Percentiles rank a stretch among this genome's conserved stretches.
phyloP scores from a whole-genome alignment of 2,113 vertebrate species.

The Alces alces region DNA sequence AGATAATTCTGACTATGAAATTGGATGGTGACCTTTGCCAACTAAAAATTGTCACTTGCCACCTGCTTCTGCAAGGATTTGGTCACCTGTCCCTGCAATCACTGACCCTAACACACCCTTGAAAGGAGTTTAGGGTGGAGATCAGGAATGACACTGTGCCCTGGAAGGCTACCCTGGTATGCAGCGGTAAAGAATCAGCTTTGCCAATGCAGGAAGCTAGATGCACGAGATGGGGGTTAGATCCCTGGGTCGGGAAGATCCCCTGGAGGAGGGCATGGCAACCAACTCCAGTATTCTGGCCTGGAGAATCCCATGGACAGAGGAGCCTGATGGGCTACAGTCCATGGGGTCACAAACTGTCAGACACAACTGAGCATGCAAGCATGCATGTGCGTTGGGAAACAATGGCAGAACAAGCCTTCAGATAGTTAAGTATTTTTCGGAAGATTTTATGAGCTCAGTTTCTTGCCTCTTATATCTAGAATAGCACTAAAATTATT shows the following conservation, averaged over 20 bases:
- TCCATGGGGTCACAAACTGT: background rate
- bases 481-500: background rate
- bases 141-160: background rate
- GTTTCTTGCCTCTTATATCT: background rate
- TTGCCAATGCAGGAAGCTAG: background rate
- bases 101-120: background rate
- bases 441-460: background rate
- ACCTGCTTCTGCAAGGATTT: background rate
- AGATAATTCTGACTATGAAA: background rate
- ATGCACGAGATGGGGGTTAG: fast-evolving
- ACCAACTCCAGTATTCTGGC: background rate
- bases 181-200: background rate
- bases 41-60: background rate
- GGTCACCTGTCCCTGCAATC: background rate
- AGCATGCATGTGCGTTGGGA: background rate
- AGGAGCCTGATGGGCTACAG: background rate
- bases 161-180: background rate
- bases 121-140: background rate
- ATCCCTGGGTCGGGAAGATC: background rate
- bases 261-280: background rate
- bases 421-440: background rate
- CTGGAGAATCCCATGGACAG: background rate
- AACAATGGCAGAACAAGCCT: background rate
- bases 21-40: background rate
- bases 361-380: background rate